A percentile compares a stretch with the other conserved stretches of the same genome.
Evolutionary conservation across 64 coral and sea anemone species (phyloP).

Genomic region (Porites lutea): DNA sequence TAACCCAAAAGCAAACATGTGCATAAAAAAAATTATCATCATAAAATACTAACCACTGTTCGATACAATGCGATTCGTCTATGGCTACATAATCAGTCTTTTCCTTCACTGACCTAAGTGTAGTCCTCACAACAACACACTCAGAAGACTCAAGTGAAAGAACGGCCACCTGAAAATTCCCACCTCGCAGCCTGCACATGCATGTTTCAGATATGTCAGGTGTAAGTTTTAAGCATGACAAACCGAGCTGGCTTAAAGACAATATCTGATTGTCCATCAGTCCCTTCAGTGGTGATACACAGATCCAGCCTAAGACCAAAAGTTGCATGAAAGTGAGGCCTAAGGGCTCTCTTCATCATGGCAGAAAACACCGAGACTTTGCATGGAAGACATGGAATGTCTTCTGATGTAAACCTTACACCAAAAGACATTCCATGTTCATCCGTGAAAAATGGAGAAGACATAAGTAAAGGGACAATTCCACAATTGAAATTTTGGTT

Average conservation of each 20-base stretch:
- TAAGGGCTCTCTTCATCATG: too few species aligned
- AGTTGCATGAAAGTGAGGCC: too few species aligned
- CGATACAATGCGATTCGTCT: slow-evolving; percentile 47
- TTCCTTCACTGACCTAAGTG: slow-evolving; percentile 15
- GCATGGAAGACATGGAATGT: too few species aligned
- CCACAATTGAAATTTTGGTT: too few species aligned
- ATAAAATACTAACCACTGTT: too few species aligned
- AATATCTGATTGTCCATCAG: slow-evolving; percentile 45
- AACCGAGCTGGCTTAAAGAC: background rate
- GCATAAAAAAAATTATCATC: background rate
- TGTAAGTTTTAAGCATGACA: slow-evolving; percentile 36
- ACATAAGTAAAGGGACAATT: too few species aligned
- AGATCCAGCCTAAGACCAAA: too few species aligned
- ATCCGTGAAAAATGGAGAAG: too few species aligned
- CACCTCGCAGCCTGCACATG: background rate
- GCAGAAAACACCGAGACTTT: too few species aligned
- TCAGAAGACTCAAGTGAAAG: slow-evolving; percentile 47
- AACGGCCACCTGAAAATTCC: slow-evolving; percentile 9
- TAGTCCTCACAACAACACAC: background rate
- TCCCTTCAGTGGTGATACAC: slow-evolving; percentile 3
- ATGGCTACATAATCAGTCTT: slow-evolving; percentile 21
- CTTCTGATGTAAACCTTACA: too few species aligned
- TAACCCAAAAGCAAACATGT: background rate
- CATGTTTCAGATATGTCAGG: too few species aligned
- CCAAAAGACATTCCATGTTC: too few species aligned